Percentiles rank a stretch among this genome's conserved stretches.
Evolutionary conservation across 2,888 invertebrate genomes (phyloP).

Genomic region (Unio pictorum): DNA sequence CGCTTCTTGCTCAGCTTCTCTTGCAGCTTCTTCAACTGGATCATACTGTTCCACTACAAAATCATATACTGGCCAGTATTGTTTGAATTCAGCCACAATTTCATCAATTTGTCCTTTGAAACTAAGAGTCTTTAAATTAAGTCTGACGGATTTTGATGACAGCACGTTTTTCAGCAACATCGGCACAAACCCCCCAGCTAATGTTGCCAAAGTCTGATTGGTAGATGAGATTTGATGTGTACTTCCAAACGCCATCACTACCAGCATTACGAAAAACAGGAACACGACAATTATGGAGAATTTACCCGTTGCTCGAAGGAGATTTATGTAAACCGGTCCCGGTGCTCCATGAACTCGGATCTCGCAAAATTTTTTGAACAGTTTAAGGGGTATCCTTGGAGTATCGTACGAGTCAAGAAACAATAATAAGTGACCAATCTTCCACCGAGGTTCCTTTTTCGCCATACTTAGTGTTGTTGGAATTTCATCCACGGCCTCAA

Average conservation of each 20-base stretch:
- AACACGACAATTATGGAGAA: constrained; percentile 66
- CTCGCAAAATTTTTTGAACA: constrained; percentile 65
- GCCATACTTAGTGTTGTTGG: constrained; percentile 51
- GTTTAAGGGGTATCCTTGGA: constrained; percentile 63
- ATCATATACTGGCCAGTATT: constrained; percentile 67
- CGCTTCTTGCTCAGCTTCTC: constrained; percentile 22
- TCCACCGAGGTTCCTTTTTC: constrained; percentile 61
- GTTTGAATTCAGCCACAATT: constrained; percentile 61
- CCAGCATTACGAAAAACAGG: constrained; percentile 65
- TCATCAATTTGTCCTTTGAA: constrained; percentile 68
- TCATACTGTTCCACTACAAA: constrained; percentile 52
- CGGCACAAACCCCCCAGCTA: constrained; percentile 67
- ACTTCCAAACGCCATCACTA: constrained; percentile 67
- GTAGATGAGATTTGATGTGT: constrained; percentile 64
- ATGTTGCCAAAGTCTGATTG: constrained; percentile 65
- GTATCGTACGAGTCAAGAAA: constrained; percentile 67
- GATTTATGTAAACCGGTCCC: constrained; percentile 65
- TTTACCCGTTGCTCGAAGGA: constrained; percentile 62
- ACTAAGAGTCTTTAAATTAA: constrained; percentile 66
- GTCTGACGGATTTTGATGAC: constrained; percentile 61
- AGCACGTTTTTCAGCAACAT: constrained; percentile 66
- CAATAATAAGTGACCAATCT: constrained; percentile 64
- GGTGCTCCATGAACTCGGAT: constrained; percentile 66
- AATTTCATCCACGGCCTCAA: constrained; percentile 57
- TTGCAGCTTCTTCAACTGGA: constrained; percentile 44